phyloP scores from a whole-genome alignment of 2,888 invertebrate genomes.

The Carcina quercana region DNA sequence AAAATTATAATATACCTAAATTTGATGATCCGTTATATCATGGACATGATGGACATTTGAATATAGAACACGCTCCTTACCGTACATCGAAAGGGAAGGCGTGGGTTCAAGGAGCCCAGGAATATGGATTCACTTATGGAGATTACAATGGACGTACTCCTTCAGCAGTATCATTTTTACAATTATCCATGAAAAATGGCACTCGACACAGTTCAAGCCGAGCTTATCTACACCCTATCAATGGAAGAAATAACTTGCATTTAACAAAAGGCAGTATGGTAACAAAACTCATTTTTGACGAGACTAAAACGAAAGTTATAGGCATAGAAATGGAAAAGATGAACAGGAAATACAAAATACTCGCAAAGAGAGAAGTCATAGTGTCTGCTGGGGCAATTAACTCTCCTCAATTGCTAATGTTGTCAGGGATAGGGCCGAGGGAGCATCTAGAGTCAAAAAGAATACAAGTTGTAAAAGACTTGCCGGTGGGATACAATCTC shows the following conservation, averaged over 20 bases:
- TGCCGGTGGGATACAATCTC: conserved; percentile 79
- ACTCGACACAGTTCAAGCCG: conserved; percentile 79
- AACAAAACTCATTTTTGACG: conserved; percentile 73
- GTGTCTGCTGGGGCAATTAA: conserved; percentile 85
- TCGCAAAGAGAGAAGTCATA: conserved; percentile 82
- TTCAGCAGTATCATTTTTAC: conserved; percentile 76
- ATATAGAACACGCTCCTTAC: conserved; percentile 70
- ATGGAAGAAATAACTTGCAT: conserved; percentile 75
- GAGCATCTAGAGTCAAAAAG: conserved; percentile 71
- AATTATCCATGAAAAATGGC: conserved; percentile 78
- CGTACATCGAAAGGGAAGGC: conserved; percentile 65
- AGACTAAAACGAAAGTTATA: conserved; percentile 67
- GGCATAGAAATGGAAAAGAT: conserved; percentile 76
- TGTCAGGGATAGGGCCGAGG: conserved; percentile 84
- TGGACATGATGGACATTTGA: conserved; percentile 70
- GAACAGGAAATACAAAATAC: conserved; percentile 63
- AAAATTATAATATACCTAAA: conserved; percentile 78
- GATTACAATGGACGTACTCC: conserved; percentile 78
- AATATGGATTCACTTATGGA: conserved; percentile 73
- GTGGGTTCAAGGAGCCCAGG: conserved; percentile 76
- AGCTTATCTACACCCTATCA: conserved; percentile 78
- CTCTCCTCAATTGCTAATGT: conserved; percentile 84
- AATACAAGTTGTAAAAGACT: conserved; percentile 71
- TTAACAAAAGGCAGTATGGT: conserved; percentile 76
- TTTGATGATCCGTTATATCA: conserved; percentile 70